Evolutionary conservation across 2,888 invertebrate genomes (phyloP).

Genomic region (Troglohyphantes excavatus): DNA sequence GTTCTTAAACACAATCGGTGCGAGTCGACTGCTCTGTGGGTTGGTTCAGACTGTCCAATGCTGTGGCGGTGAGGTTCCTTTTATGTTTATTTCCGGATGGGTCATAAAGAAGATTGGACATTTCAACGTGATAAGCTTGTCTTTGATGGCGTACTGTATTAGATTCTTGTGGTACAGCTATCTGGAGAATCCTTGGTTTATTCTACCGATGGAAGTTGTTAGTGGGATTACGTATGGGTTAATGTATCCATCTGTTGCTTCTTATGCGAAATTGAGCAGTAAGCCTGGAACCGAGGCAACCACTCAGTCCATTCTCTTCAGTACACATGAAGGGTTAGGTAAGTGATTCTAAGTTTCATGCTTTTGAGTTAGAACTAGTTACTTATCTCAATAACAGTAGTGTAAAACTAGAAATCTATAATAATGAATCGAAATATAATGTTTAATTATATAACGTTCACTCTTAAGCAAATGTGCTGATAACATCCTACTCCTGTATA

Average conservation of each 20-base stretch:
- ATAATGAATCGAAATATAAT: too few relatives aligned
- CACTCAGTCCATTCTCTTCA: conserved; percentile 92
- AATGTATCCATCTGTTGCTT: conserved; percentile 86
- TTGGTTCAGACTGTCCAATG: conserved; percentile 23
- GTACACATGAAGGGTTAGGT: conserved; percentile 93
- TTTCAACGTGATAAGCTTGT: conserved; percentile 90
- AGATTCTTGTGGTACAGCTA: conserved; percentile 86
- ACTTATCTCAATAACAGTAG: too few relatives aligned
- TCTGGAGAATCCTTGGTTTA: conserved; percentile 41
- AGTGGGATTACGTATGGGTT: conserved; percentile 94
- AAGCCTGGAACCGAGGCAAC: conserved; percentile 89
- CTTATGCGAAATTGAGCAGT: conserved; percentile 91
- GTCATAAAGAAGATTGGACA: conserved; percentile 89
- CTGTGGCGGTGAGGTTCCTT: conserved; percentile 32
- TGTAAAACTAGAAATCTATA: too few relatives aligned
- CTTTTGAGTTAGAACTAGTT: too few relatives aligned
- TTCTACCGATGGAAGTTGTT: conserved; percentile 91
- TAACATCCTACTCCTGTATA: too few relatives aligned
- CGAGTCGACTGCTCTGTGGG: conserved; percentile 37
- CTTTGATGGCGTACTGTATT: conserved; percentile 89
- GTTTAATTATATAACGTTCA: too few relatives aligned
- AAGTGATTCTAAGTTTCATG: not conserved
- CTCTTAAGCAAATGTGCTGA: too few relatives aligned
- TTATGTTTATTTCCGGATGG: conserved; percentile 56
- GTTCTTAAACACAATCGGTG: conserved; percentile 35